Evolutionary conservation across 1,140 invertebrate genomes (phyloP).

Genomic region (Lasaia peninsularis): DNA sequence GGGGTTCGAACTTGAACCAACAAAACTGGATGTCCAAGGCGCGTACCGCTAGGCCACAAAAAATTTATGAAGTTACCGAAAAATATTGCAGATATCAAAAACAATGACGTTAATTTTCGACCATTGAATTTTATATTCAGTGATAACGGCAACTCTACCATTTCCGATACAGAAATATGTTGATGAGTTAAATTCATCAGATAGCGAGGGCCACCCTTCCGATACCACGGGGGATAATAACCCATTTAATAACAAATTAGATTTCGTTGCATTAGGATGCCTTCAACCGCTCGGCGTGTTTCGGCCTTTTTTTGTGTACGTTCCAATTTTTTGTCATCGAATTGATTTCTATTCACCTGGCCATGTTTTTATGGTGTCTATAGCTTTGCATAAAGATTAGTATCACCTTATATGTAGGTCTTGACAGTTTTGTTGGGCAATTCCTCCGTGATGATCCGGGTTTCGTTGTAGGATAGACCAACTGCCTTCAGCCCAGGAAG

Average conservation of each 20-base stretch:
- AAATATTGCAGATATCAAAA: too few relatives aligned
- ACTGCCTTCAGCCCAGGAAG: too few relatives aligned
- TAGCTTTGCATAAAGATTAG: neutral
- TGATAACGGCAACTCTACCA: constrained; percentile 12
- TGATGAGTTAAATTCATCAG: constrained; percentile 46
- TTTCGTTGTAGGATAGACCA: too few relatives aligned
- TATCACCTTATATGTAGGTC: neutral
- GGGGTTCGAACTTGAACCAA: too few relatives aligned
- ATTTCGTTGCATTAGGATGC: constrained; percentile 26
- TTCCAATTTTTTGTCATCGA: constrained; percentile 11
- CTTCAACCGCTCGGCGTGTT: neutral
- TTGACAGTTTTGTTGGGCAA: neutral
- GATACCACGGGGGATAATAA: constrained; percentile 54
- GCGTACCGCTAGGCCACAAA: too few relatives aligned
- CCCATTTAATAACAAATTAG: constrained; percentile 74
- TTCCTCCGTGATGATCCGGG: too few relatives aligned
- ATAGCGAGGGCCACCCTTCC: constrained; percentile 28
- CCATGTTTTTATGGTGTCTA: neutral
- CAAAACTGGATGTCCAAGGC: too few relatives aligned
- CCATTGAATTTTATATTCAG: constrained; percentile 13
- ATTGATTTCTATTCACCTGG: constrained; percentile 8
- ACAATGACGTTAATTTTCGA: too few relatives aligned
- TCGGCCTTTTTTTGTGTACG: neutral
- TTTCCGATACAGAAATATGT: constrained; percentile 32
- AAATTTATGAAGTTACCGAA: too few relatives aligned